These are phyloP conservation scores for Harlomillsia oculata DNA, from an alignment of 1,140 invertebrate genomes.

Conservation along the genomic window DNA sequence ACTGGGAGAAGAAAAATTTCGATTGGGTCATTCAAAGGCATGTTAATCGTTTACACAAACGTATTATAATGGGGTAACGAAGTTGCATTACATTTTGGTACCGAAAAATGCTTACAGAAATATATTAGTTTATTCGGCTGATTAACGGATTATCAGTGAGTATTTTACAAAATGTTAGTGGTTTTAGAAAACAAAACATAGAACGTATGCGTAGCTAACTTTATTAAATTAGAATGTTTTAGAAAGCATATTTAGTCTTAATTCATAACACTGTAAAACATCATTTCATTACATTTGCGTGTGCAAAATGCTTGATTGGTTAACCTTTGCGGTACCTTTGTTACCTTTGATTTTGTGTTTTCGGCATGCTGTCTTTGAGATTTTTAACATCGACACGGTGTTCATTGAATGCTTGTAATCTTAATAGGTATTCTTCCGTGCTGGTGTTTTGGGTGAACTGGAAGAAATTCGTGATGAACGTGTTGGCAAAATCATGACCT, in stretches of 20 bases:
- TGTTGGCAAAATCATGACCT: slow-evolving; percentile 68
- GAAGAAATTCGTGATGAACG: slow-evolving; percentile 99
- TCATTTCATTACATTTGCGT: neutral
- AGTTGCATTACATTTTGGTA: no score
- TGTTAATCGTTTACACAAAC: no score
- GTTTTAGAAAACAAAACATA: no score
- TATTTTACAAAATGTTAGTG: no score
- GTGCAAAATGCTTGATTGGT: neutral
- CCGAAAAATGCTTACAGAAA: no score
- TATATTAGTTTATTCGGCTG: no score
- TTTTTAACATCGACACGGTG: neutral
- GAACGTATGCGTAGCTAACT: no score
- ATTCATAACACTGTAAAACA: neutral
- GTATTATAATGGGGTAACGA: no score
- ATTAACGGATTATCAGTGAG: no score
- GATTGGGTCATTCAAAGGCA: slow-evolving; percentile 95
- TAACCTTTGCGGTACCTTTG: neutral
- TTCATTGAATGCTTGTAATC: neutral
- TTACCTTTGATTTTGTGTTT: neutral
- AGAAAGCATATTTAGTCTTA: no score
- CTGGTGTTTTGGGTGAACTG: slow-evolving; percentile 98
- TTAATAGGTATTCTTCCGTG: slow-evolving; percentile 90
- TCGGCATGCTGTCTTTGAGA: neutral
- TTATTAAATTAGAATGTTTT: no score
- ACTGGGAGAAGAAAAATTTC: slow-evolving; percentile 76